These are phyloP conservation scores for Caenorhabditis sp. DNA, from an alignment of 2,888 invertebrate genomes.

Conservation along the genomic window DNA sequence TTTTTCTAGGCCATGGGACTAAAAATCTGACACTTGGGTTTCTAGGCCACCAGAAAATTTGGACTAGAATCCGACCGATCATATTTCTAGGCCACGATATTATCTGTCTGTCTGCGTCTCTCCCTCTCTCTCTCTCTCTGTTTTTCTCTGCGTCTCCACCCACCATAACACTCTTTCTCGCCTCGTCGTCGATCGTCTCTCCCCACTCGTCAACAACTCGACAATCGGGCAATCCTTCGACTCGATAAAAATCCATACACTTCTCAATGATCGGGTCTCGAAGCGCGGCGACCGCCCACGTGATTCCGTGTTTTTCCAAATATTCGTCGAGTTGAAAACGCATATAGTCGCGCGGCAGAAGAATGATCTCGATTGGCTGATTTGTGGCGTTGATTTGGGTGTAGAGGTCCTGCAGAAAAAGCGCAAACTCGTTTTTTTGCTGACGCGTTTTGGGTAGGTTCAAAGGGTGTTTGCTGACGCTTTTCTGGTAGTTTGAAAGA, in stretches of 20 bases:
- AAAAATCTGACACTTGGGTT: too few relatives aligned
- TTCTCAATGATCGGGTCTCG: constrained; percentile 30
- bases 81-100: too few relatives aligned
- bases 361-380: constrained; percentile 37
- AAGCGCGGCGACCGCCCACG: constrained; percentile 29
- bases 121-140: too few relatives aligned
- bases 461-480: not conserved
- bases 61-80: too few relatives aligned
- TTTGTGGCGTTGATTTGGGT: constrained; percentile 22
- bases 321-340: constrained; percentile 34
- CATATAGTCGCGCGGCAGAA: constrained; percentile 34
- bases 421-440: not conserved
- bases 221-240: constrained; percentile 29
- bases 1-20: too few relatives aligned
- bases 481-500: not conserved
- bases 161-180: constrained; percentile 16
- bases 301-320: constrained; percentile 30
- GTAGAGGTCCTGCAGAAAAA: constrained; percentile 32
- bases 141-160: too few relatives aligned
- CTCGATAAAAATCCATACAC: constrained; percentile 25
- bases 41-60: too few relatives aligned
- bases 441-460: not conserved
- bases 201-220: constrained; percentile 34
- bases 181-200: constrained; percentile 21
- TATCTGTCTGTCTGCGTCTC: too few relatives aligned